A percentile compares a stretch with the other conserved stretches of the same genome.
phyloP scores from a whole-genome alignment of 2,113 vertebrate species.

The Myxocyprinus asiaticus region DNA sequence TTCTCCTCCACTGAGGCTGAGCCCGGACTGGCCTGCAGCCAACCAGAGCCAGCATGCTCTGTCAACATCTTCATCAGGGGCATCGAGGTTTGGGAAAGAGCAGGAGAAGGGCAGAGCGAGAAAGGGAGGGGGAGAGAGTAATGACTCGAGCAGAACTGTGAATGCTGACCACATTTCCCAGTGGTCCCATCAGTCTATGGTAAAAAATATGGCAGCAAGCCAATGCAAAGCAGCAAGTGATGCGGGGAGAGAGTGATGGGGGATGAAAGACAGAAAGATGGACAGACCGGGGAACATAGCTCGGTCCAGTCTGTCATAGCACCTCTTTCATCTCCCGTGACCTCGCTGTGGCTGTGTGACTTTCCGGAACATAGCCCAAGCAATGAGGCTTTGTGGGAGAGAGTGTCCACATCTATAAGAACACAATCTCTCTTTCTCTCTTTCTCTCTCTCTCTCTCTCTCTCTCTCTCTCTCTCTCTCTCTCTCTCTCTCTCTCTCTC shows the following conservation, averaged over 20 bases:
- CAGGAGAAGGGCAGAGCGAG: conserved; percentile 23
- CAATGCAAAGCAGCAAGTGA: conserved; percentile 41
- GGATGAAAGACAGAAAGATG: conserved; percentile 16
- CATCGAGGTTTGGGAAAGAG: conserved; percentile 38
- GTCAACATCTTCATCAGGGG: conserved; percentile 70
- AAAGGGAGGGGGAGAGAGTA: conserved; percentile 54
- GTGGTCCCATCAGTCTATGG: conserved; percentile 43
- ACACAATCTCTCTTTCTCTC: neutral
- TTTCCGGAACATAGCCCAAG: neutral
- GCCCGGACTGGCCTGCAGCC: conserved; percentile 62
- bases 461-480: neutral
- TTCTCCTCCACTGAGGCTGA: conserved; percentile 30
- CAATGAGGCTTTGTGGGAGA: neutral
- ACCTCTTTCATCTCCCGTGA: conserved; percentile 3
- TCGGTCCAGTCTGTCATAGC: neutral
- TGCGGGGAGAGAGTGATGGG: conserved; percentile 4
- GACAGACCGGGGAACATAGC: neutral
- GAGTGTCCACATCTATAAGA: neutral
- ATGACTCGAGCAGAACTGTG: conserved; percentile 70
- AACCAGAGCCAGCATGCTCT: conserved; percentile 61
- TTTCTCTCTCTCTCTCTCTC: neutral
- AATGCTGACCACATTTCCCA: conserved; percentile 51
- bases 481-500: neutral
- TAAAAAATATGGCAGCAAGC: conserved; percentile 24
- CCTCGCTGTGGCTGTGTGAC: neutral